Conservation (phyloP, 2,113 vertebrate species). For the Laterallus jamaicensis region DNA sequence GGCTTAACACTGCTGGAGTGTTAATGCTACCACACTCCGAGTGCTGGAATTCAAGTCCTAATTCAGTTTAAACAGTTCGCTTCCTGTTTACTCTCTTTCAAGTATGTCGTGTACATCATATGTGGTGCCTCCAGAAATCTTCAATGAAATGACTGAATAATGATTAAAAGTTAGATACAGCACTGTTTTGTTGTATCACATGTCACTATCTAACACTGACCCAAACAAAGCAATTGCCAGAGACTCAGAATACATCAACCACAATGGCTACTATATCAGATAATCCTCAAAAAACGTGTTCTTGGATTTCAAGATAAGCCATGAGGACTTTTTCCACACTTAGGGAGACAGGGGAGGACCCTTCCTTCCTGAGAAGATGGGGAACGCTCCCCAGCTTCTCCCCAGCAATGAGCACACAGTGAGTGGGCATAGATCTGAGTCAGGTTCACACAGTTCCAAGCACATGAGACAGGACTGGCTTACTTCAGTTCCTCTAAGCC, state of each 20-base stretch:
- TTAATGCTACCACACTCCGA: constrained; percentile 38
- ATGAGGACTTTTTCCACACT: not conserved
- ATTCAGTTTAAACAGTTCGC: not conserved
- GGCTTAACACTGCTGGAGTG: constrained; percentile 64
- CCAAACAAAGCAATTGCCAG: not conserved
- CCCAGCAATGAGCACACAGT: not conserved
- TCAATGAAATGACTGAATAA: not conserved
- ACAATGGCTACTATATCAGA: not conserved
- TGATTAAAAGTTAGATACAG: not conserved
- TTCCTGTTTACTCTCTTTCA: not conserved
- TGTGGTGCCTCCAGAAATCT: not conserved
- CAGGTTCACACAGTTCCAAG: not conserved
- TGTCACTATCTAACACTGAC: not conserved
- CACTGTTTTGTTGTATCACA: not conserved
- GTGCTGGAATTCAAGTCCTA: not conserved
- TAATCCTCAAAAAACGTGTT: not conserved
- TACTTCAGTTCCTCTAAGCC: not conserved
- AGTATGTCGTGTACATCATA: not conserved
- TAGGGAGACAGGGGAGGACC: not conserved
- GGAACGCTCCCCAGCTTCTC: not conserved
- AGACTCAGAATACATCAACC: not conserved
- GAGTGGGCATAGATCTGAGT: not conserved
- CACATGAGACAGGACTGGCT: not conserved
- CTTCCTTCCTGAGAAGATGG: not conserved
- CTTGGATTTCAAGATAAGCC: not conserved